Evolutionary conservation across 2,113 vertebrate species (phyloP).

Genomic region (Psilopogon haemacephalus): DNA sequence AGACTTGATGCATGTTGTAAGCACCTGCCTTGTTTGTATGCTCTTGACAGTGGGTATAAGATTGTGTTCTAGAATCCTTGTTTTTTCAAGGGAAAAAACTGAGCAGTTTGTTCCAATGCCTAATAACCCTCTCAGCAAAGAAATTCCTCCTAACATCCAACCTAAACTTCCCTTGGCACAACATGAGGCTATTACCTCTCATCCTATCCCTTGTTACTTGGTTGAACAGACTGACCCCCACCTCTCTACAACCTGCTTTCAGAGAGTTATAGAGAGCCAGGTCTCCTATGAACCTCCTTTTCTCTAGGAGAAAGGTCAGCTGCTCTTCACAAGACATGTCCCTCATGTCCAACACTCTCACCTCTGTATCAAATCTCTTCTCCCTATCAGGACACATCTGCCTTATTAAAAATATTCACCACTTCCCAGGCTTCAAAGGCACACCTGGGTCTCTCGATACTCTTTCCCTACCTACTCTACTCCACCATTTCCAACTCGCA

Average conservation of each 20-base stretch:
- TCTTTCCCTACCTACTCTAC: not conserved
- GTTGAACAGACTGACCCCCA: no score
- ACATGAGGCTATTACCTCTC: no score
- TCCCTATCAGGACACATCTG: not conserved
- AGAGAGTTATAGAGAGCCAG: no score
- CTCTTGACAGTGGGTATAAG: not conserved
- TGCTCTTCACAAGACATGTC: no score
- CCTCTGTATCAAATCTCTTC: not conserved
- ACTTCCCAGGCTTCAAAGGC: not conserved
- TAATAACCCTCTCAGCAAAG: no score
- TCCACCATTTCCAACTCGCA: not conserved
- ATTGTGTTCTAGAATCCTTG: not conserved
- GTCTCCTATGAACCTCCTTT: no score
- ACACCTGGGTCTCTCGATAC: not conserved
- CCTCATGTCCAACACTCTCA: not conserved
- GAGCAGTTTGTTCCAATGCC: no score
- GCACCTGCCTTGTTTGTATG: accelerated
- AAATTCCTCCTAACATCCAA: no score
- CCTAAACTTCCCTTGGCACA: no score
- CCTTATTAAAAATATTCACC: not conserved
- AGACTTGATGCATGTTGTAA: not conserved
- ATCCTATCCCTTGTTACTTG: no score
- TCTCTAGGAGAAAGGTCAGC: no score
- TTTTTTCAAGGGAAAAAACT: not conserved
- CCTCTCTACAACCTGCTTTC: no score